Evolutionary conservation across 2,888 invertebrate genomes (phyloP).

Genomic region (Pasiphila rectangulata): DNA sequence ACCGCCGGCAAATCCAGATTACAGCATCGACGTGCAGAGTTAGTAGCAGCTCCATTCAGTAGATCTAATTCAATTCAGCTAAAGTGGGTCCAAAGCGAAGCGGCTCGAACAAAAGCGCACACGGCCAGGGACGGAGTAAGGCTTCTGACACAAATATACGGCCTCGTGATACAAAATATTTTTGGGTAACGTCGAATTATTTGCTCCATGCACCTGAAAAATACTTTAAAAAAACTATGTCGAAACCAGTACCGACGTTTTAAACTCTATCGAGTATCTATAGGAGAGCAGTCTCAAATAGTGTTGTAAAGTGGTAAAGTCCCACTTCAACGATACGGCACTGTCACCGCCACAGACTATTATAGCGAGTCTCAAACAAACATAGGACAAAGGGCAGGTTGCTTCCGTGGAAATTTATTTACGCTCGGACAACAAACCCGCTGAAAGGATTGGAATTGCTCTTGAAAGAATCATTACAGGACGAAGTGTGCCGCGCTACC

Average conservation of each 20-base stretch:
- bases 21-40: slow-evolving; percentile 68
- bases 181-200: too few species aligned
- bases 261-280: too few species aligned
- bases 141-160: not conserved
- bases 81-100: slow-evolving; percentile 52
- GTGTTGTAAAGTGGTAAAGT: too few species aligned
- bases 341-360: slow-evolving; percentile 3
- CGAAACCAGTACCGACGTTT: too few species aligned
- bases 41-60: slow-evolving; percentile 49
- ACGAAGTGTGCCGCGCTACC: slow-evolving; percentile 12
- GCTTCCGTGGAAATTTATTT: slow-evolving; percentile 49
- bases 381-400: slow-evolving; percentile 49
- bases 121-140: slow-evolving; percentile 9
- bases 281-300: not conserved
- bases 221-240: too few species aligned
- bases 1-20: slow-evolving; percentile 65
- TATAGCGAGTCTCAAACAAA: slow-evolving; percentile 41
- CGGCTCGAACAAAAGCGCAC: slow-evolving; percentile 56
- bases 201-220: too few species aligned
- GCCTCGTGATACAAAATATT: not conserved
- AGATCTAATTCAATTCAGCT: slow-evolving; percentile 62
- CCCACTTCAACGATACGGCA: too few species aligned
- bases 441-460: slow-evolving; percentile 45
- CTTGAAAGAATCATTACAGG: slow-evolving; percentile 38
- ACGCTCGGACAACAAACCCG: slow-evolving; percentile 38